Base-by-base conservation (phyloP, 1,140 invertebrate species). In the Limonius californicus region DNA sequence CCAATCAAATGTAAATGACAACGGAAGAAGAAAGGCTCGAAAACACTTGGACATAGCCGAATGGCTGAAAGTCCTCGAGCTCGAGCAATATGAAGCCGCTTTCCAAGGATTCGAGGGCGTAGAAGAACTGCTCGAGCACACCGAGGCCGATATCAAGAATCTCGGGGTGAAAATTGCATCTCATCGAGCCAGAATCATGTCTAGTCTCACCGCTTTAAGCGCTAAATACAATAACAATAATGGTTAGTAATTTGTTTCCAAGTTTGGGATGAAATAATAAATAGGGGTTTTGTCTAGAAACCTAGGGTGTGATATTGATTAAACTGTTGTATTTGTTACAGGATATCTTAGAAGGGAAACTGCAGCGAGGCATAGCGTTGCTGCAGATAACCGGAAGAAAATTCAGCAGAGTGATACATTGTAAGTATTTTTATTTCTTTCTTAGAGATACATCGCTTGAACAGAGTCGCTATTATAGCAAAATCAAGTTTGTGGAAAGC, bases 151-250 rank as follows among this genome's bases (percentile, higher is more conserved):
- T 60, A 74, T 88, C 1, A 84, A 82, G 68, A 74, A 82, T 19
- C 68, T 85, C 30, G 86, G 87, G 0, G 77, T 88, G 9, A 83
- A 82, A 47, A 85, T 82, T 69, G 77, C 82, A 0, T 81, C 80
- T 9, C 85, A 88, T 71, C 74, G 86, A 32, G 83, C 85, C 4
- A 79, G 80, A 63, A 82, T 88, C 45, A 78, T 85, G 11, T 82
- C 84, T 35, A 88, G 85, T 72, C 73, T 89, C n/a, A 76, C 84
- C 1, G 78, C 82, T 2, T 76, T 88, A 0, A 77, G 80, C 43
- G 80, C 82, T 4, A 87, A 86, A 74, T 83, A 83, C 67, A 71
- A 81, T 65, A 23, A 55, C 9, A 54, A 54, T n/a, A 55, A 55
- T 23, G 14, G 20, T 55, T 4, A 55, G 27, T 55, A 16, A 8